Evolutionary conservation across 2,113 vertebrate species (phyloP).

Genomic region (Syrmaticus mikado): DNA sequence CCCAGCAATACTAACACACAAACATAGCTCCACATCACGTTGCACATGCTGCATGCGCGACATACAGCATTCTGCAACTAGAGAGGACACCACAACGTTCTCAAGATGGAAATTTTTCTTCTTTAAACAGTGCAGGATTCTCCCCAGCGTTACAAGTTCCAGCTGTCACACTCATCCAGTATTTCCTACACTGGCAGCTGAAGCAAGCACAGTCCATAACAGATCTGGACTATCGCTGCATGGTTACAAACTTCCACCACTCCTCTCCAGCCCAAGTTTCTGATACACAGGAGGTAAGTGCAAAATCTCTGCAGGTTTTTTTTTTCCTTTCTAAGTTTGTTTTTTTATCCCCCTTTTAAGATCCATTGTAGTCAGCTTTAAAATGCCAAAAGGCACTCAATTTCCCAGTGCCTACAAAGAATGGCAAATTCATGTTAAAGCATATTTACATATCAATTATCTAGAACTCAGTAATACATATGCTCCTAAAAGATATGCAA

Average conservation of each 20-base stretch:
- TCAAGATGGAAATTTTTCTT: neutral
- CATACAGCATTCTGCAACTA: neutral
- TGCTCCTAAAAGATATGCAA: constrained; percentile 47
- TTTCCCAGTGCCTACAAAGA: constrained; percentile 45
- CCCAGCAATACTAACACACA: neutral
- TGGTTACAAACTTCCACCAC: neutral
- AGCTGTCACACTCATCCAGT: neutral
- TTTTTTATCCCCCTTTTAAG: constrained; percentile 16
- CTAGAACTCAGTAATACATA: neutral
- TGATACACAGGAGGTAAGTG: neutral
- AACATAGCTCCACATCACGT: accelerated
- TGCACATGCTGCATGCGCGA: accelerated
- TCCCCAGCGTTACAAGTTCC: neutral
- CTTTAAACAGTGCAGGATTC: neutral
- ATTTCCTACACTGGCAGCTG: neutral
- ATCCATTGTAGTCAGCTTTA: constrained; percentile 6
- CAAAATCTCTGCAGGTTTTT: neutral
- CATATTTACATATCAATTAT: constrained; percentile 59
- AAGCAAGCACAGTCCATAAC: neutral
- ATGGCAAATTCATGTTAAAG: constrained; percentile 24
- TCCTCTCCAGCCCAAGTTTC: neutral
- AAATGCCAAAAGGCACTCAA: constrained; percentile 38
- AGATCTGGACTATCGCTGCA: no score
- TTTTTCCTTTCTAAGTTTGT: neutral
- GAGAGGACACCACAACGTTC: neutral